Evolutionary conservation across 2,888 invertebrate species (phyloP).

Genomic region (Cremastinae sp.): DNA sequence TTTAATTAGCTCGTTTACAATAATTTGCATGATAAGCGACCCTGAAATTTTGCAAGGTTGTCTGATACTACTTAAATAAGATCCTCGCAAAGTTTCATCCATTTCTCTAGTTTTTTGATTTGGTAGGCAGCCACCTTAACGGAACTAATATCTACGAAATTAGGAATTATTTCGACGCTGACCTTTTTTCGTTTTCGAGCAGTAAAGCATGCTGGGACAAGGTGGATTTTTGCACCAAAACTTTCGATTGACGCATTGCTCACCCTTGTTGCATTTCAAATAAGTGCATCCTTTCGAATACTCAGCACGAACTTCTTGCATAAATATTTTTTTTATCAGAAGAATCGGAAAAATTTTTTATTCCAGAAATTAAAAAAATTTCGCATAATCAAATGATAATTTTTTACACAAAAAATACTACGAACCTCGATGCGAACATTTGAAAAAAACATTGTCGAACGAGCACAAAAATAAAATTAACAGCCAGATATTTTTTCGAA

Average conservation of each 20-base stretch:
- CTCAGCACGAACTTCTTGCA: slow-evolving; percentile 48
- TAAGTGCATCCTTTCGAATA: slow-evolving; percentile 65
- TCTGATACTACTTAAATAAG: no score
- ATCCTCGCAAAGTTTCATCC: no score
- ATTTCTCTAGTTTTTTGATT: neutral
- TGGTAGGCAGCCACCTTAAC: no score
- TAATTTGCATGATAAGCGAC: no score
- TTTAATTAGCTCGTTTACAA: no score
- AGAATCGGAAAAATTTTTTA: no score
- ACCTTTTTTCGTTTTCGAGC: slow-evolving; percentile 65
- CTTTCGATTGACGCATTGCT: slow-evolving; percentile 70
- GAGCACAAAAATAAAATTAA: slow-evolving; percentile 33
- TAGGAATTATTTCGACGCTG: neutral
- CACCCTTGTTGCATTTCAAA: slow-evolving; percentile 65
- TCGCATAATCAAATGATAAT: neutral
- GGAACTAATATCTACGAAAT: no score
- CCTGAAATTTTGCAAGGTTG: no score
- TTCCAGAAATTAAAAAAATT: no score
- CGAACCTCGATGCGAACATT: slow-evolving; percentile 51
- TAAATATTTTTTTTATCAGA: neutral
- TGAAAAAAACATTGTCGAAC: slow-evolving; percentile 37
- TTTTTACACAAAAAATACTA: slow-evolving; percentile 43
- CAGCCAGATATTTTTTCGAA: slow-evolving; percentile 29
- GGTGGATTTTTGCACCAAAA: slow-evolving; percentile 71
- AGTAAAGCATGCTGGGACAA: slow-evolving; percentile 73